Percentiles rank a stretch among this genome's conserved stretches.
Conservation (phyloP, 2,797 vertebrate genomes). For the Coranthus polyacanthus region DNA sequence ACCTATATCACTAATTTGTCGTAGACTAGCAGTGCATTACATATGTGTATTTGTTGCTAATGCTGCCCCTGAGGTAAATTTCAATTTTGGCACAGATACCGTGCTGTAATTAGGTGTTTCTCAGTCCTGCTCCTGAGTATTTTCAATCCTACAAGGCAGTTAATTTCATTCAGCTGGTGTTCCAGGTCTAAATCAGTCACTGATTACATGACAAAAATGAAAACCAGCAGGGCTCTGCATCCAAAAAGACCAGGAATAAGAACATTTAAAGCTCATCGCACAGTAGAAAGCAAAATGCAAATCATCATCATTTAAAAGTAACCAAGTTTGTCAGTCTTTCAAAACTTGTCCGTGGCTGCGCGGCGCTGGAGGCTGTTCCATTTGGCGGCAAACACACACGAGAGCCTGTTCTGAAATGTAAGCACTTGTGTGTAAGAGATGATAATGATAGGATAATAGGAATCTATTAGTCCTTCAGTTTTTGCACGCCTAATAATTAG, state of each 20-base stretch:
- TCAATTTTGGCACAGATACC: constrained; percentile 69
- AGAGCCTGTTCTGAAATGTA: constrained; percentile 65
- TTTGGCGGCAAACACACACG: constrained; percentile 41
- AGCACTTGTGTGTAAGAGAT: constrained; percentile 74
- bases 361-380: constrained; percentile 55
- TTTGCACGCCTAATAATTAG: constrained; percentile 85
- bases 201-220: constrained; percentile 78
- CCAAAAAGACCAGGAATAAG: constrained; percentile 58
- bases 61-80: constrained; percentile 67
- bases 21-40: constrained; percentile 9
- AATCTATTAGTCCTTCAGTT: constrained; percentile 83
- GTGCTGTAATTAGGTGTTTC: constrained; percentile 70
- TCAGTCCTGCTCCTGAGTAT: constrained; percentile 67
- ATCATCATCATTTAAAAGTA: constrained; percentile 66
- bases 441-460: constrained; percentile 82
- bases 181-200: constrained; percentile 75
- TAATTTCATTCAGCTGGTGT: constrained; percentile 80
- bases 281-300: constrained; percentile 72
- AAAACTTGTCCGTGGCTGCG: constrained; percentile 45
- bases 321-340: constrained; percentile 53
- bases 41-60: constrained; percentile 58
- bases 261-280: constrained; percentile 44
- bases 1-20: constrained; percentile 39
- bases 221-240: constrained; percentile 77
- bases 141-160: constrained; percentile 65